Percentiles rank a stretch among this genome's conserved stretches.
Conservation (phyloP, 35 echinoderm and acorn worm species). For the Apostichopus californicus region DNA sequence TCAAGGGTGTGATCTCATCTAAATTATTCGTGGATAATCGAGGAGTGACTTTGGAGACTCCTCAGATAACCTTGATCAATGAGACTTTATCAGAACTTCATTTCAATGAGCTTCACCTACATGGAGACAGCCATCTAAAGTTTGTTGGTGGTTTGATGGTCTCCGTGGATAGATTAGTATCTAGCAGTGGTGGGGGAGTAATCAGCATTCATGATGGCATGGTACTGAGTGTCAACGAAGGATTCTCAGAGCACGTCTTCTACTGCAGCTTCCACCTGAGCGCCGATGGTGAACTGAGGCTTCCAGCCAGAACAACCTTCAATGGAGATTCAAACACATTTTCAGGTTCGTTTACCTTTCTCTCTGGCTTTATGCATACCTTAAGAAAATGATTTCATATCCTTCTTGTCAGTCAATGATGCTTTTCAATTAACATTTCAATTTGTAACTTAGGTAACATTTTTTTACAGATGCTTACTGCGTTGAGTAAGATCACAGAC, state of each 20-base stretch:
- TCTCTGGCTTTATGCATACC: not conserved
- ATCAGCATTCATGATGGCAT: constrained; percentile 80
- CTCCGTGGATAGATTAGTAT: constrained; percentile 13
- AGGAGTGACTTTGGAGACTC: not conserved
- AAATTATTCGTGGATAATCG: constrained; percentile 76
- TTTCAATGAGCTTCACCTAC: constrained; percentile 80
- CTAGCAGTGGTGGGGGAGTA: constrained; percentile 51
- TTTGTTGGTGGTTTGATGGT: constrained; percentile 59
- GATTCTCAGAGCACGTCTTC: constrained; percentile 42
- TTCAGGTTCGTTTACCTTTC: constrained; percentile 59
- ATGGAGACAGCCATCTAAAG: constrained; percentile 58
- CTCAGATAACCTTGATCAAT: constrained; percentile 56
- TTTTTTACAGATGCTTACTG: too few species aligned
- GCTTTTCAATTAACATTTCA: too few species aligned
- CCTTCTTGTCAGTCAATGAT: too few species aligned
- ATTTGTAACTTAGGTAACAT: too few species aligned
- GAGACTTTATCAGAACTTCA: constrained; percentile 60
- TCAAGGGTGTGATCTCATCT: constrained; percentile 27
- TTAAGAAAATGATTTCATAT: not conserved
- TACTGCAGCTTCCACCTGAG: constrained; percentile 75
- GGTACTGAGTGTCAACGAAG: constrained; percentile 66
- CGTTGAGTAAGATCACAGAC: too few species aligned
- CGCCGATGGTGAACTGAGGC: constrained; percentile 73
- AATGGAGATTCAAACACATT: constrained; percentile 70
- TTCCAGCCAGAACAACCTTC: constrained; percentile 77